phyloP scores from a whole-genome alignment of 2,888 invertebrate genomes.

The Oscheius sp. region DNA sequence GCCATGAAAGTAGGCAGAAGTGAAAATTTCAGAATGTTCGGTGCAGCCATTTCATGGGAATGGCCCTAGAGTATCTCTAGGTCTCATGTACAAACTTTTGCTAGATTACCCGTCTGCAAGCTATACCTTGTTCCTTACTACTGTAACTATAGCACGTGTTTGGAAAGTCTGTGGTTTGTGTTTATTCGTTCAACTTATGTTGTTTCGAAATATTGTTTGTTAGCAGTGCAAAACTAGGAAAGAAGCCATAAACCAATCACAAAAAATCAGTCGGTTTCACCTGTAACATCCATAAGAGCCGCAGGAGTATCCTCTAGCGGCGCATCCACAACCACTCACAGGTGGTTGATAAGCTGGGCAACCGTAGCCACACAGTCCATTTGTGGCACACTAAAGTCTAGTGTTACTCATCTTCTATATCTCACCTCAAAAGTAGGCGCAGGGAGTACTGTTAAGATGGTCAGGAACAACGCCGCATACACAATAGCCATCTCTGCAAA shows the following conservation, averaged over 20 bases:
- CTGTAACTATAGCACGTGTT: no score
- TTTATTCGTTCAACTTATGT: no score
- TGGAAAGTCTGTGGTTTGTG: no score
- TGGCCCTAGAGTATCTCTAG: no score
- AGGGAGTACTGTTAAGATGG: slow-evolving; percentile 40
- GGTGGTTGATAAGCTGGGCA: slow-evolving; percentile 47
- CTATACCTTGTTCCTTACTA: no score
- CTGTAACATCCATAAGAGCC: slow-evolving; percentile 60
- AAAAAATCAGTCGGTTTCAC: background rate
- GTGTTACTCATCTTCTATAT: background rate
- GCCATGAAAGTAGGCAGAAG: no score
- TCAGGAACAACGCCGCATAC: slow-evolving; percentile 23
- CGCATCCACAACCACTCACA: slow-evolving; percentile 45
- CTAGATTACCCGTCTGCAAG: no score
- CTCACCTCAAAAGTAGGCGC: slow-evolving; percentile 42
- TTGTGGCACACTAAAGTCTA: slow-evolving; percentile 61
- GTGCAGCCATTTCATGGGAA: no score
- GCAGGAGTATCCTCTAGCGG: slow-evolving; percentile 50
- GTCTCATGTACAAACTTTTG: no score
- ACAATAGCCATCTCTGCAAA: slow-evolving; percentile 22
- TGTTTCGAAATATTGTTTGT: no score
- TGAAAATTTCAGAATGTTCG: no score
- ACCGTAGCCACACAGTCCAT: slow-evolving; percentile 64
- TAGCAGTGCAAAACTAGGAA: no score
- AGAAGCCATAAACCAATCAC: background rate